A percentile compares a stretch with the other conserved stretches of the same genome.
phyloP scores from a whole-genome alignment of 2,113 vertebrate genomes.

The Pachypanchax playfairii region DNA sequence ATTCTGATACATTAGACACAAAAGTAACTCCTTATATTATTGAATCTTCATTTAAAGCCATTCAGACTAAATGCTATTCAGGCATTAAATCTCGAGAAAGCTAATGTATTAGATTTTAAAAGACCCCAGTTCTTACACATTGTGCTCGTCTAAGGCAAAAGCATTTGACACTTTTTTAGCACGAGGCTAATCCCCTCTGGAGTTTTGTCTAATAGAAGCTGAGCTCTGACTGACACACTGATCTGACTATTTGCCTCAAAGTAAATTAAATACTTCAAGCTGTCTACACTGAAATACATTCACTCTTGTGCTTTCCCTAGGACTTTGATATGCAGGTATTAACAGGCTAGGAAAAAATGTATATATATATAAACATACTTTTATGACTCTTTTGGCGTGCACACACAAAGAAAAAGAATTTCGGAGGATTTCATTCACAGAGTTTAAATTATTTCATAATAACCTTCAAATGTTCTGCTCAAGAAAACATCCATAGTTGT shows the following conservation, averaged over 20 bases:
- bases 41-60: too few species aligned
- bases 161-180: background rate
- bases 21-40: too few species aligned
- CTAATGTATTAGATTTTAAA: too few species aligned
- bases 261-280: slow-evolving; percentile 54
- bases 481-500: slow-evolving; percentile 15
- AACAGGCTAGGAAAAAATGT: slow-evolving; percentile 12
- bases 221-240: slow-evolving; percentile 27
- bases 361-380: slow-evolving; percentile 9
- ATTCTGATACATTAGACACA: too few species aligned
- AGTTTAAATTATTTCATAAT: slow-evolving; percentile 8
- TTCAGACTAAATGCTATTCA: too few species aligned
- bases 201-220: slow-evolving; percentile 46
- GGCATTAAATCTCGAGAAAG: too few species aligned
- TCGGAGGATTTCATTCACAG: background rate
- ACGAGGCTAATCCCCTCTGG: slow-evolving; percentile 34
- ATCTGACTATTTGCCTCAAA: slow-evolving; percentile 34
- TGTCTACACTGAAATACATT: background rate
- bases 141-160: too few species aligned
- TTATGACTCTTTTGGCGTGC: background rate
- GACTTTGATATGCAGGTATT: slow-evolving; percentile 8
- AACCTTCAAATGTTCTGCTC: slow-evolving; percentile 5
- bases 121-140: too few species aligned
- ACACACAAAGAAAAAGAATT: background rate
- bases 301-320: background rate